These are phyloP conservation scores for Cirrhinus molitorella DNA, from an alignment of 2,797 vertebrate genomes.

Conservation along the genomic window DNA sequence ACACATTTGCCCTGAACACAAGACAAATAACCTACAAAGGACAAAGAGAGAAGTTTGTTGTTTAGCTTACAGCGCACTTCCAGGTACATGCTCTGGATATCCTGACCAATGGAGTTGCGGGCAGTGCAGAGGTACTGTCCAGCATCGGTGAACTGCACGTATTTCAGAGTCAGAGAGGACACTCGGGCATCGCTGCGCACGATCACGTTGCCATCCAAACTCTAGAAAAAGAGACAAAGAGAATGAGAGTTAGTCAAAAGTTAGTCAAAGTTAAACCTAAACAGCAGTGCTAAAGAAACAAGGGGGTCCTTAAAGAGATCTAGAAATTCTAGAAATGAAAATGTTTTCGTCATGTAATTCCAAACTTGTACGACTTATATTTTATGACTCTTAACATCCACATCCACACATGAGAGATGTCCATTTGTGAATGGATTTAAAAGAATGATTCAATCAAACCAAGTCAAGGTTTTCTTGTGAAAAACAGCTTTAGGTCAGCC, in stretches of 20 bases:
- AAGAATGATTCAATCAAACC: background rate
- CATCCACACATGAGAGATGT: background rate
- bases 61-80: constrained; percentile 94
- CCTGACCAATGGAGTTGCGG: constrained; percentile 95
- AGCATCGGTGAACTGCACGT: constrained; percentile 93
- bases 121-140: constrained; percentile 94
- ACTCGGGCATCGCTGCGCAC: constrained; percentile 92
- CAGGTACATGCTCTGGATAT: constrained; percentile 89
- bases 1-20: background rate
- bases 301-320: background rate
- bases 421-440: background rate
- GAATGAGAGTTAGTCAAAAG: constrained; percentile 40
- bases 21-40: constrained; percentile 11
- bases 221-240: constrained; percentile 75
- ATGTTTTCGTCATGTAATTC: background rate
- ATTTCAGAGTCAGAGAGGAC: constrained; percentile 94
- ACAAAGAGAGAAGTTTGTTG: constrained; percentile 13
- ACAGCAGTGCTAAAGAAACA: constrained; percentile 12
- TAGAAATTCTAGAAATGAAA: too few species aligned
- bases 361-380: too few species aligned
- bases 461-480: background rate
- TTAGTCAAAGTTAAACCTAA: background rate
- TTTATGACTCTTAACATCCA: background rate
- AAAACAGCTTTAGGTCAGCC: background rate
- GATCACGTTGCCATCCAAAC: constrained; percentile 88